These are phyloP conservation scores for Umimayanthus kanabou DNA, from an alignment of 92 coral and sea anemone species.

Conservation along the genomic window DNA sequence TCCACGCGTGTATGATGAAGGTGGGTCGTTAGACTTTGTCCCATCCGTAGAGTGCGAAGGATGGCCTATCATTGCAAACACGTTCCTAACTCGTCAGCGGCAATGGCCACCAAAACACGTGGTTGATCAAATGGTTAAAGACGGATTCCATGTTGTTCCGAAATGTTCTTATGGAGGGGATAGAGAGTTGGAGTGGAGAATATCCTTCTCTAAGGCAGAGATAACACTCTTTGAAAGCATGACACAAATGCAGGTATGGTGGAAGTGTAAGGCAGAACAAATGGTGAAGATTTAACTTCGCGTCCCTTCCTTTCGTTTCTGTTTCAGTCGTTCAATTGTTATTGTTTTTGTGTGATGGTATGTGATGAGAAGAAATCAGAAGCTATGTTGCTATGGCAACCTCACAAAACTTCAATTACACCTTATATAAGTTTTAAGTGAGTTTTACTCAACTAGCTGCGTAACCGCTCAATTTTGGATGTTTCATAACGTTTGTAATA, in stretches of 20 bases:
- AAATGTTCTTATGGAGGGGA: constrained; percentile 41
- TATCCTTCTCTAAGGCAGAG: constrained; percentile 58
- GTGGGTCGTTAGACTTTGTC: constrained; percentile 11
- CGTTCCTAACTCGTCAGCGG: constrained; percentile 45
- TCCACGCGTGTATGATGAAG: not conserved
- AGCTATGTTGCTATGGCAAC: too few species aligned
- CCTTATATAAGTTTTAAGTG: too few species aligned
- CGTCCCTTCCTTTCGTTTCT: too few species aligned
- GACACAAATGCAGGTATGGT: constrained; percentile 26
- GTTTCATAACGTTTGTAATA: too few species aligned
- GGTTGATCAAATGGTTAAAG: constrained; percentile 15
- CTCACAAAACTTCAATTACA: too few species aligned
- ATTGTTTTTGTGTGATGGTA: too few species aligned
- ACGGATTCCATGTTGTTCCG: constrained; percentile 45
- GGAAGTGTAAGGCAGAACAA: too few species aligned
- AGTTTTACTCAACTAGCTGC: too few species aligned
- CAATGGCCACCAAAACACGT: constrained; percentile 32
- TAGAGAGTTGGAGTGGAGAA: constrained; percentile 49
- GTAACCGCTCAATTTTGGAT: too few species aligned
- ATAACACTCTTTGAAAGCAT: constrained; percentile 45
- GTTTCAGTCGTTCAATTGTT: too few species aligned
- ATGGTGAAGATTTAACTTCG: too few species aligned
- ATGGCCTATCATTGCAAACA: constrained; percentile 49
- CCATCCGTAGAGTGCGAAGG: constrained; percentile 45
- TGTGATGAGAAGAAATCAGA: too few species aligned